Evolutionary conservation across 1,140 invertebrate genomes (phyloP), one percentile per base, ranked within the genome.

Genomic region (Sinonovacula constricta): DNA sequence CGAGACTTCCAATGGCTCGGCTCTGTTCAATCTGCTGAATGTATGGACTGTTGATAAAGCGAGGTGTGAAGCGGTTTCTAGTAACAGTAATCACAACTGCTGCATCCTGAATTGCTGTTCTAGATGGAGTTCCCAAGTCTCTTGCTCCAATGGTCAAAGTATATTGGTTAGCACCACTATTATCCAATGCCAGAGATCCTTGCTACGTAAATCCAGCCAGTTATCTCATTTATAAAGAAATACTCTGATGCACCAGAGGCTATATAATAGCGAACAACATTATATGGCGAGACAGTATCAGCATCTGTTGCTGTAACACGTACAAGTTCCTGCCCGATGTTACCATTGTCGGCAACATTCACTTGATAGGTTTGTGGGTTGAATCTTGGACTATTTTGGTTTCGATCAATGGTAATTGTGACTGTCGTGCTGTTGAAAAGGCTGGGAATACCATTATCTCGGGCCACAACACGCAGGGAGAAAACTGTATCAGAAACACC

Each of bases 61-160:
- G 22, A 28, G 88, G 88, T 14, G 59, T n/a, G 24, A 63, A 33
- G 30, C 83, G 63, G 71, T 89, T 89, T 54, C 86, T 72, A 14
- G 54, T 69, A 0, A 89, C 82, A 7, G 56, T n/a, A 4, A 78
- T 69, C 26, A 78, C 62, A 2, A 78, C 65, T 1, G 0, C 34
- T 18, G 75, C 75, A 78, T 78, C 66, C 22, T 45, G 33, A 24
- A 28, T 0, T 5, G 65, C 65, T 28, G 63, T 34, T 24, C 66
- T 49, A 12, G 54, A 60, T 31, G 75, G 66, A 5, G 39, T 36
- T n/a, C 65, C 75, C 30, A 69, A 56, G 36, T 78, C 75, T 34
- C 24, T 45, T 14, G 57, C 75, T 30, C 75, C 75, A 49, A 78
- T 45, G 26, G 5, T 36, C 0, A 78, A 18, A 1, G 22, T 59